Percentiles rank a stretch among this genome's conserved stretches.
Conservation (phyloP, 2,113 vertebrate species). For the Pseudolaguvia tuberculata region DNA sequence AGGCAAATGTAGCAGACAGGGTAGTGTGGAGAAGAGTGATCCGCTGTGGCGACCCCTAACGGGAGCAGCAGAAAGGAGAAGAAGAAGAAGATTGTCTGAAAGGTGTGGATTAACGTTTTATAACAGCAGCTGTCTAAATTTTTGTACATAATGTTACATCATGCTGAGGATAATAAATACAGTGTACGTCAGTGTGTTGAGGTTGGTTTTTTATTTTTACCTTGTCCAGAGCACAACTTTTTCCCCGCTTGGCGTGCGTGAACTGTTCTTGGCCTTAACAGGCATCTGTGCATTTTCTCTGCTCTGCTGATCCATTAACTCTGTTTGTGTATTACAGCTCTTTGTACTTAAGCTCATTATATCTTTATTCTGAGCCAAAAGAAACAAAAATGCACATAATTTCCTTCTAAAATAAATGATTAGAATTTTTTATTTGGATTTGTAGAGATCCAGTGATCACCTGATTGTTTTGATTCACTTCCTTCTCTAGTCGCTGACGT, state of each 20-base stretch:
- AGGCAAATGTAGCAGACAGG: too few relatives aligned
- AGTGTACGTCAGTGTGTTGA: background rate
- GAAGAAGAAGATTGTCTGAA: background rate
- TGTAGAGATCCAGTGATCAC: background rate
- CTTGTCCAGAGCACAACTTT: conserved; percentile 89
- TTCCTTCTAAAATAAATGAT: background rate
- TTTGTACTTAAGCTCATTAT: background rate
- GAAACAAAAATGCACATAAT: background rate
- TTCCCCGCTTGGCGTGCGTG: conserved; percentile 76
- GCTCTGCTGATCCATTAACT: conserved; percentile 65
- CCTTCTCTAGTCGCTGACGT: conserved; percentile 62
- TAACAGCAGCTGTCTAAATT: background rate
- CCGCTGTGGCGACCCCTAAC: too few relatives aligned
- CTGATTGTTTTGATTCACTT: conserved; percentile 62
- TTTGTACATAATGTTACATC: background rate
- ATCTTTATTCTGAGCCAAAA: conserved; percentile 24
- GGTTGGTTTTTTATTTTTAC: too few relatives aligned
- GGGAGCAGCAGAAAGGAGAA: too few relatives aligned
- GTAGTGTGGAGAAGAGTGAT: too few relatives aligned
- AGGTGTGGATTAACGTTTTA: background rate
- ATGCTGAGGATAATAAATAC: background rate
- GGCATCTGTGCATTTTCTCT: conserved; percentile 59
- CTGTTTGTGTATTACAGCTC: background rate
- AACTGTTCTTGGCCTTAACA: conserved; percentile 81
- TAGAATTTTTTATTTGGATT: background rate